Conservation (phyloP, 2,888 invertebrate genomes). For the Stenchaetothrips biformis region DNA sequence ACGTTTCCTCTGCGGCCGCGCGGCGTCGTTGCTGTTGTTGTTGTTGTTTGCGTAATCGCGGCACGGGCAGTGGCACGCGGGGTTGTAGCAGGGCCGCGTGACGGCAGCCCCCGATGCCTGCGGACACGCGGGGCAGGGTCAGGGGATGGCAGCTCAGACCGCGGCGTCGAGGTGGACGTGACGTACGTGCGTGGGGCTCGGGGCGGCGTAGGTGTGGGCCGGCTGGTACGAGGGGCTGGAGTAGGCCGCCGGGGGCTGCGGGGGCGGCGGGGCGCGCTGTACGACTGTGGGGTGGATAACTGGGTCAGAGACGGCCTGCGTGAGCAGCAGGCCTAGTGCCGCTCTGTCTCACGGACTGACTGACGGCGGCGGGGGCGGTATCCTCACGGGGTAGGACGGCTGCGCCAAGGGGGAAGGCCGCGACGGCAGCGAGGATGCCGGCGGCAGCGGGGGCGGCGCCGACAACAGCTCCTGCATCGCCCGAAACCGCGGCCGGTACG, state of each 20-base stretch:
- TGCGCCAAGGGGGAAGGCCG: background rate
- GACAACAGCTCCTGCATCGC: background rate
- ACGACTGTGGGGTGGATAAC: background rate
- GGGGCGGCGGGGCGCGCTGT: background rate
- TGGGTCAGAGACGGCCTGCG: background rate
- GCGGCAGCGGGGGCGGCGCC: background rate
- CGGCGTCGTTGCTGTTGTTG: background rate
- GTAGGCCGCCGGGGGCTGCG: background rate
- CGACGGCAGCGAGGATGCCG: background rate
- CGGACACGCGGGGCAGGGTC: background rate
- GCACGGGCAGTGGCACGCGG: constrained; percentile 8
- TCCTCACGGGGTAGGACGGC: background rate
- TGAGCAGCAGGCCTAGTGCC: background rate
- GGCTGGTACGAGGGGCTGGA: background rate
- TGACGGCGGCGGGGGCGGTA: background rate
- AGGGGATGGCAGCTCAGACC: no score
- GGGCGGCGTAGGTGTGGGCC: background rate
- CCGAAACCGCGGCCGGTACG: background rate
- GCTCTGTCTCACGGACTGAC: background rate
- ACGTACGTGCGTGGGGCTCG: no score
- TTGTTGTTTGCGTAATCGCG: background rate
- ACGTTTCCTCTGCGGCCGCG: constrained; percentile 16
- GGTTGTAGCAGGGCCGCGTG: background rate
- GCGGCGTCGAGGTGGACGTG: no score
- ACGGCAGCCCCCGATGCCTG: background rate